Percentiles rank a stretch among this genome's conserved stretches.
Evolutionary conservation across 1,140 invertebrate genomes (phyloP).

Genomic region (Popillia japonica): DNA sequence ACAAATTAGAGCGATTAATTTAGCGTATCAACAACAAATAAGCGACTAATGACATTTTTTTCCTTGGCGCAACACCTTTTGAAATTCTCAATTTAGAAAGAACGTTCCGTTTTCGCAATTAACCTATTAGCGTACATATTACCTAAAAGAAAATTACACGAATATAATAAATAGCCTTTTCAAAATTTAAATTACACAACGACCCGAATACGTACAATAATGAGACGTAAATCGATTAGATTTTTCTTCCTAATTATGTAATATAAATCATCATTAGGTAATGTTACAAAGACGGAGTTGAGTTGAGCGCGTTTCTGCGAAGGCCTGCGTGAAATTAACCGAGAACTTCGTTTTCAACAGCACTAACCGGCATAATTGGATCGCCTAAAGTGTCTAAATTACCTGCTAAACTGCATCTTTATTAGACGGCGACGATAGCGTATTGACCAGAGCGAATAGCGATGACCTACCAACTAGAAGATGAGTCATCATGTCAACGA

Average conservation of each 20-base stretch:
- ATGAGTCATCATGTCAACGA: not conserved
- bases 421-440: slow-evolving; percentile 5
- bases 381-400: slow-evolving; percentile 5
- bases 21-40: too few species aligned
- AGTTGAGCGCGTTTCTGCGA: not conserved
- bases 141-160: not conserved
- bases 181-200: not conserved
- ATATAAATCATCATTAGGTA: slow-evolving; percentile 12
- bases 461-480: not conserved
- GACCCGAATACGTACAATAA: not conserved
- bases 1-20: too few species aligned
- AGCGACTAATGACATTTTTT: too few species aligned
- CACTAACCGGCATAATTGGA: not conserved
- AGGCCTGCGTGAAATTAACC: not conserved
- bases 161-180: not conserved
- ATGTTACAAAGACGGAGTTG: not conserved
- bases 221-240: not conserved
- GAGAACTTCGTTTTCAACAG: not conserved
- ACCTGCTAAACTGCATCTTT: slow-evolving; percentile 10
- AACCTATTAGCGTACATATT: not conserved
- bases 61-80: too few species aligned
- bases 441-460: not conserved
- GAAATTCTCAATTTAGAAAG: too few species aligned
- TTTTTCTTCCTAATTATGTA: slow-evolving; percentile 11
- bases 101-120: too few species aligned